A percentile compares a stretch with the other conserved stretches of the same genome.
These are phyloP conservation scores for Antheraea pernyi DNA, from an alignment of 1,140 invertebrate species.

Conservation along the genomic window DNA sequence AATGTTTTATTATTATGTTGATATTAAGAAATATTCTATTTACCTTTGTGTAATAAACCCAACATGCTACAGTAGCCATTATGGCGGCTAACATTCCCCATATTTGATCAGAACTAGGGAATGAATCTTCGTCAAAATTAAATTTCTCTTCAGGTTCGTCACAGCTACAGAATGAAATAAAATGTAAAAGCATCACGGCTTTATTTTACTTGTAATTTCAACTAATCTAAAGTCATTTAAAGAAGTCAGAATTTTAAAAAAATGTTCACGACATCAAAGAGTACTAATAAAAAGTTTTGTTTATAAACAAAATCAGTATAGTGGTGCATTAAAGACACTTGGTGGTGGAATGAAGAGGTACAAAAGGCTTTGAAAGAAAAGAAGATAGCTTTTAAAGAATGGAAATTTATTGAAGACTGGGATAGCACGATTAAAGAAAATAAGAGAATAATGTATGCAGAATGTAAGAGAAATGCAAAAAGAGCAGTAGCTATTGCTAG, in stretches of 20 bases:
- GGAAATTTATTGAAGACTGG: too few relatives aligned
- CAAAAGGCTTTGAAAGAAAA: too few relatives aligned
- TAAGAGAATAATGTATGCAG: too few relatives aligned
- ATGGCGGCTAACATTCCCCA: slow-evolving; percentile 63
- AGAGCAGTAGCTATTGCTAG: too few relatives aligned
- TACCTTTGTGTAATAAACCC: slow-evolving; percentile 56
- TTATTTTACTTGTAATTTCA: slow-evolving; percentile 1
- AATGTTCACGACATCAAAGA: neutral
- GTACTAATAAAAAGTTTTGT: neutral
- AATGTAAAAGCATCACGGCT: slow-evolving; percentile 24
- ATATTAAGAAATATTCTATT: neutral
- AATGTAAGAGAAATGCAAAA: too few relatives aligned
- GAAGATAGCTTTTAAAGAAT: too few relatives aligned
- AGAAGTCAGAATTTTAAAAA: neutral
- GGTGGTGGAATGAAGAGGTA: too few relatives aligned
- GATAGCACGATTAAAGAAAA: too few relatives aligned
- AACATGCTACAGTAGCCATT: slow-evolving; percentile 46
- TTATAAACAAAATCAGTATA: too few relatives aligned
- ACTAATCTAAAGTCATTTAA: neutral
- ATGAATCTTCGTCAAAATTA: slow-evolving; percentile 32
- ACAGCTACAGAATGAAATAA: slow-evolving; percentile 50
- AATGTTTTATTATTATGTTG: too few relatives aligned
- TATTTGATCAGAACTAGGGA: slow-evolving; percentile 52
- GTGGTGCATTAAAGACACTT: too few relatives aligned
- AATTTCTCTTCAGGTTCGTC: slow-evolving; percentile 38